phyloP scores from a whole-genome alignment of 1,140 invertebrate species.

The Atta cephalotes region DNA sequence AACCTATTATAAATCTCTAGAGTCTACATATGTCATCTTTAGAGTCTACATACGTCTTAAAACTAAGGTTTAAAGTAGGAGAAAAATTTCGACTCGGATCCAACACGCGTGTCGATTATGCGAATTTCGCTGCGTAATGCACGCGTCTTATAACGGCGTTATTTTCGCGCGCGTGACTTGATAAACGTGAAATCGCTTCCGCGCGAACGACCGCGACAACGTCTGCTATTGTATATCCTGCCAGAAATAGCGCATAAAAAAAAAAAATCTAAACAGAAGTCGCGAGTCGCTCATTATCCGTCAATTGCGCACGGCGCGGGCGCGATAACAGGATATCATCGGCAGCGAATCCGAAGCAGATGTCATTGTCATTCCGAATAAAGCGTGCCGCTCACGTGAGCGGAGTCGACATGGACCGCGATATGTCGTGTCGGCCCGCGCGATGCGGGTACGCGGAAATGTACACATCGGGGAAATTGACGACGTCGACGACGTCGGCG shows the following conservation, averaged over 20 bases:
- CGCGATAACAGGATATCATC: constrained; percentile 7
- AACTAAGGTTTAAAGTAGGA: too few relatives aligned
- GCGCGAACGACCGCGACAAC: constrained; percentile 42
- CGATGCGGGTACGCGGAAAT: constrained; percentile 56
- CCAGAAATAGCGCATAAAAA: constrained; percentile 1
- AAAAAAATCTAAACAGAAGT: constrained; percentile 19
- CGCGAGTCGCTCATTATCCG: neutral
- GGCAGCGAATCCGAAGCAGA: constrained; percentile 58
- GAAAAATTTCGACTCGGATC: too few relatives aligned
- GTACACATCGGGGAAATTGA: constrained; percentile 13
- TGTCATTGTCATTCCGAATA: constrained; percentile 53
- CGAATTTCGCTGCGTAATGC: constrained; percentile 38
- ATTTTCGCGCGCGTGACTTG: constrained; percentile 35
- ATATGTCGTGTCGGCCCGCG: constrained; percentile 19
- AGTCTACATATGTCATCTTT: too few relatives aligned
- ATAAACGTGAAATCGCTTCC: constrained; percentile 46
- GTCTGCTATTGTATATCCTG: constrained; percentile 17
- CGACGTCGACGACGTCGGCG: neutral
- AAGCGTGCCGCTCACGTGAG: constrained; percentile 48
- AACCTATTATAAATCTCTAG: too few relatives aligned
- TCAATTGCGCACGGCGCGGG: constrained; percentile 7
- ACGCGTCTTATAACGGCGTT: constrained; percentile 23
- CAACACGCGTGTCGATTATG: constrained; percentile 7
- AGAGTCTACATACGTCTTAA: too few relatives aligned
- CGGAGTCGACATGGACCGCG: constrained; percentile 1